phyloP scores from a whole-genome alignment of 2,888 invertebrate genomes.

The Orthosia incerta region DNA sequence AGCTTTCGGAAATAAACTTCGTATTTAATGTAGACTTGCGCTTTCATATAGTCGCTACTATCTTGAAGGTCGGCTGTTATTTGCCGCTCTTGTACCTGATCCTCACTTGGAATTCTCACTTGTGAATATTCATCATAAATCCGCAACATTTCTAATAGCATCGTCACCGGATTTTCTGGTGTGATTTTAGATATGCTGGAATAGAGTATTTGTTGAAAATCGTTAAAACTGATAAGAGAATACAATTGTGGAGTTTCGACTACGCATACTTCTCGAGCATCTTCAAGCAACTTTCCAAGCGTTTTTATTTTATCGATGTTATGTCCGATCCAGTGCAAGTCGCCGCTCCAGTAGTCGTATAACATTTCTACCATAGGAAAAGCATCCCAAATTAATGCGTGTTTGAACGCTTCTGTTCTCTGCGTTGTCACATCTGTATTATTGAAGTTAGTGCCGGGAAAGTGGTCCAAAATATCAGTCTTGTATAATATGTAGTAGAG shows the following conservation, averaged over 20 bases:
- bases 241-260: background rate
- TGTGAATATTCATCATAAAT: slow-evolving; percentile 35
- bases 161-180: background rate
- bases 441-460: too few relatives aligned
- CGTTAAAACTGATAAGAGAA: slow-evolving; percentile 29
- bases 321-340: too few relatives aligned
- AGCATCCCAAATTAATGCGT: too few relatives aligned
- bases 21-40: background rate
- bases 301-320: too few relatives aligned
- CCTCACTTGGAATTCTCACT: slow-evolving; percentile 1
- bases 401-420: too few relatives aligned
- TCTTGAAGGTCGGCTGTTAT: background rate
- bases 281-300: too few relatives aligned
- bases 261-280: too few relatives aligned
- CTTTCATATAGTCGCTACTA: background rate
- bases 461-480: too few relatives aligned
- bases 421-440: too few relatives aligned
- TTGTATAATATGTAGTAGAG: too few relatives aligned
- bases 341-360: too few relatives aligned
- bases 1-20: slow-evolving; percentile 51
- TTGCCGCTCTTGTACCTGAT: background rate
- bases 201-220: slow-evolving; percentile 33
- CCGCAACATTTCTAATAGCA: slow-evolving; percentile 19
- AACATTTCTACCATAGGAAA: too few relatives aligned
- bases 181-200: background rate